Conservation (phyloP, 2,888 invertebrate genomes). For the Slavum lentiscoides region DNA sequence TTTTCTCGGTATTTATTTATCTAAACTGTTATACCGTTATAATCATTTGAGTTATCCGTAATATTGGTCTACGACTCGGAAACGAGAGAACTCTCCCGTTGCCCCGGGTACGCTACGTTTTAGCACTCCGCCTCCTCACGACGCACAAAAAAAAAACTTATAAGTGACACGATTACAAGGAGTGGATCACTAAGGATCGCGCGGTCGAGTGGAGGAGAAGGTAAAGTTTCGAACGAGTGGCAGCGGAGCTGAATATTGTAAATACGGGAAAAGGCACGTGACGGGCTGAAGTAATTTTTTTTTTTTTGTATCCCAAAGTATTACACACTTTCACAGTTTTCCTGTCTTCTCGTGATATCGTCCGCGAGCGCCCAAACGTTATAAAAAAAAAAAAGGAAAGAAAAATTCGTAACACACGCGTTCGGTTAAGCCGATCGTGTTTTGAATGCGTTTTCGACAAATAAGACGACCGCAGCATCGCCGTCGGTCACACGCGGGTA, state of each 20-base stretch:
- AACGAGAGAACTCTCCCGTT: too few species aligned
- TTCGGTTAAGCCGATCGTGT: not conserved
- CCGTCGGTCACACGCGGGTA: not conserved
- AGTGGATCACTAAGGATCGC: not conserved
- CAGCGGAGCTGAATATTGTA: not conserved
- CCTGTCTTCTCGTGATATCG: not conserved
- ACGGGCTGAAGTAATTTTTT: not conserved
- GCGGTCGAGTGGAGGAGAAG: not conserved
- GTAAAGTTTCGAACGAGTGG: conserved; percentile 17
- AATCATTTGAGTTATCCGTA: too few species aligned
- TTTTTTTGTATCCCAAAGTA: too few species aligned
- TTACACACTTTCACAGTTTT: not conserved
- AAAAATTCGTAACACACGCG: not conserved
- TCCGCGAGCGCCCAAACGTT: too few species aligned
- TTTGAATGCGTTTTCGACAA: not conserved
- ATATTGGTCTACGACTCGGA: too few species aligned
- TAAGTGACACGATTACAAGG: too few species aligned
- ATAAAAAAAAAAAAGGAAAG: not conserved
- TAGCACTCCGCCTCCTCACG: too few species aligned
- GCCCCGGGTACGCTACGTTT: too few species aligned
- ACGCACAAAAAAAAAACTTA: too few species aligned
- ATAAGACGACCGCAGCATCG: too few species aligned
- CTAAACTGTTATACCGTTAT: too few species aligned
- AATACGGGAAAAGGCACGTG: conserved; percentile 8
- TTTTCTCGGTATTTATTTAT: too few species aligned